Conservation (phyloP, 2,113 vertebrate genomes). For the Charadrius vociferus region DNA sequence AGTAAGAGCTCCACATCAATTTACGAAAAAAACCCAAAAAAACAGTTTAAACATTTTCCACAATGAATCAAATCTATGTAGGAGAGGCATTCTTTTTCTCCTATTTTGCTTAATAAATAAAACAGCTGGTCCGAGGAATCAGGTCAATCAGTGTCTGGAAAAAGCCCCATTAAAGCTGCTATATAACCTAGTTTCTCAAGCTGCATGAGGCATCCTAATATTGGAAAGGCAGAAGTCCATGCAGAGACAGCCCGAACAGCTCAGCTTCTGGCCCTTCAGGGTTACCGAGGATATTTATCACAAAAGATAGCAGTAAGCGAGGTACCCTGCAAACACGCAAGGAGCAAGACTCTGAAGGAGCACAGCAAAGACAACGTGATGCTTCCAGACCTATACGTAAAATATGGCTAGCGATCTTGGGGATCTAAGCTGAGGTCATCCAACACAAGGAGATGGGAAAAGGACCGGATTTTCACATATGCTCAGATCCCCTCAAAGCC, state of each 20-base stretch:
- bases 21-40: background rate
- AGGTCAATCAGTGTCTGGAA: constrained; percentile 68
- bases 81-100: background rate
- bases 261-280: background rate
- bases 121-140: constrained; percentile 53
- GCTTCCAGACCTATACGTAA: background rate
- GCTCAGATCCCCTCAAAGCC: background rate
- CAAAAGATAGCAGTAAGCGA: background rate
- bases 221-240: background rate
- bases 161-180: constrained; percentile 65
- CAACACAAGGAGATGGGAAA: background rate
- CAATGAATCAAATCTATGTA: background rate
- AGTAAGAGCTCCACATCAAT: background rate
- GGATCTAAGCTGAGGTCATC: background rate
- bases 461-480: background rate
- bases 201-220: constrained; percentile 24
- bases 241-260: background rate
- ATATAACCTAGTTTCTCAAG: constrained; percentile 68
- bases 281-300: background rate
- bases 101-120: constrained; percentile 47
- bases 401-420: background rate
- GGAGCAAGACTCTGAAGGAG: background rate
- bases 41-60: background rate
- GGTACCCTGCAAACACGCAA: background rate
- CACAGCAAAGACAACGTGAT: background rate